A percentile compares a stretch with the other conserved stretches of the same genome.
phyloP scores from a whole-genome alignment of 2,888 invertebrate genomes.

The Silvanus unidentatus region DNA sequence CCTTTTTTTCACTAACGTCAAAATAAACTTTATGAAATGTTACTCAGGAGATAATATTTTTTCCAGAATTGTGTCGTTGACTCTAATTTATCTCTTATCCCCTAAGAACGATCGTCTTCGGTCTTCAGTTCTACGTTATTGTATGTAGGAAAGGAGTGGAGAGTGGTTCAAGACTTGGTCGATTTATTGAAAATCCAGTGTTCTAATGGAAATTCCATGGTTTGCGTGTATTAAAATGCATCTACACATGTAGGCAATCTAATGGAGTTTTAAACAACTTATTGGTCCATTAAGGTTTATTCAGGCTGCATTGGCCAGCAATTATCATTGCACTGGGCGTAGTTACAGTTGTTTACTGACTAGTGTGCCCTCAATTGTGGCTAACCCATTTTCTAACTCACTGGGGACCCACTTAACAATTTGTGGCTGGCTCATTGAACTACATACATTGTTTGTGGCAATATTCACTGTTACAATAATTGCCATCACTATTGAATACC shows the following conservation, averaged over 20 bases:
- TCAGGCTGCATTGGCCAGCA: slow-evolving; percentile 20
- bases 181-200: too few species aligned
- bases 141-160: too few species aligned
- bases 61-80: background rate
- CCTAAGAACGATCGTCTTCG: too few species aligned
- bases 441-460: slow-evolving; percentile 26
- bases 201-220: slow-evolving; percentile 8
- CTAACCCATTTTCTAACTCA: slow-evolving; percentile 32
- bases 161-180: too few species aligned
- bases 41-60: slow-evolving; percentile 10
- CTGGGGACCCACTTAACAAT: slow-evolving; percentile 33
- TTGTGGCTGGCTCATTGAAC: slow-evolving; percentile 29
- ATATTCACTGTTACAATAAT: slow-evolving; percentile 25
- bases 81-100: too few species aligned
- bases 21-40: slow-evolving; percentile 7
- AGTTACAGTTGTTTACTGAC: slow-evolving; percentile 20
- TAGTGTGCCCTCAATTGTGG: slow-evolving; percentile 27
- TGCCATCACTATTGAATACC: slow-evolving; percentile 21
- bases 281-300: slow-evolving; percentile 24
- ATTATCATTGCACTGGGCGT: slow-evolving; percentile 21
- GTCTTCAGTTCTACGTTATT: too few species aligned
- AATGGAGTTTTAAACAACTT: slow-evolving; percentile 26
- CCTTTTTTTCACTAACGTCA: slow-evolving; percentile 3
- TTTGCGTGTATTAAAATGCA: slow-evolving; percentile 3
- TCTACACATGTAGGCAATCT: background rate